phyloP scores from a whole-genome alignment of 2,888 invertebrate genomes.

The Lutraria lutraria region DNA sequence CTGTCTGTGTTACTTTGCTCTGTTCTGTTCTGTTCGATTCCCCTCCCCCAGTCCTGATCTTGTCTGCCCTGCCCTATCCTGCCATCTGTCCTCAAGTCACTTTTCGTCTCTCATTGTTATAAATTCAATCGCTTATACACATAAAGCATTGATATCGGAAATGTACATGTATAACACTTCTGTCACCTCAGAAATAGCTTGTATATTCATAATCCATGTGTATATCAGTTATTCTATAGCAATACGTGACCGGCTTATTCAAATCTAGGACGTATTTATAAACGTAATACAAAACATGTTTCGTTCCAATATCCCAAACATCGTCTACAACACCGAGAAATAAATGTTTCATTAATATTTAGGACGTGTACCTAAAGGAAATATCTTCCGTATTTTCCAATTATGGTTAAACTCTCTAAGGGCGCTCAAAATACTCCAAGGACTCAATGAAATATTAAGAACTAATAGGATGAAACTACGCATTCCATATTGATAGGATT shows the following conservation, averaged over 20 bases:
- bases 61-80: too few relatives aligned
- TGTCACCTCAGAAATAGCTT: too few relatives aligned
- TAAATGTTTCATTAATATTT: conserved; percentile 33
- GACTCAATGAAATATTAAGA: conserved; percentile 46
- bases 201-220: too few relatives aligned
- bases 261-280: not conserved
- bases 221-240: not conserved
- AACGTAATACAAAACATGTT: conserved; percentile 3
- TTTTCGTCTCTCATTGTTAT: too few relatives aligned
- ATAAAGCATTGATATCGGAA: too few relatives aligned
- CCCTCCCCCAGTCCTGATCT: too few relatives aligned
- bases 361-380: conserved; percentile 14
- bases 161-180: too few relatives aligned
- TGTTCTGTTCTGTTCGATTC: too few relatives aligned
- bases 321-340: conserved; percentile 9
- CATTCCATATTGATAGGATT: conserved; percentile 48
- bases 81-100: too few relatives aligned
- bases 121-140: too few relatives aligned
- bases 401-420: conserved; percentile 38
- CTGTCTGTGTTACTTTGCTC: too few relatives aligned
- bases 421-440: conserved; percentile 33
- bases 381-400: conserved; percentile 53
- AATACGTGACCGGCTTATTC: not conserved
- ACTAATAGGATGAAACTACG: conserved; percentile 51
- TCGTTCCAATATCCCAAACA: not conserved